Conservation (phyloP, 2,113 vertebrate genomes). For the Barbus barbus region DNA sequence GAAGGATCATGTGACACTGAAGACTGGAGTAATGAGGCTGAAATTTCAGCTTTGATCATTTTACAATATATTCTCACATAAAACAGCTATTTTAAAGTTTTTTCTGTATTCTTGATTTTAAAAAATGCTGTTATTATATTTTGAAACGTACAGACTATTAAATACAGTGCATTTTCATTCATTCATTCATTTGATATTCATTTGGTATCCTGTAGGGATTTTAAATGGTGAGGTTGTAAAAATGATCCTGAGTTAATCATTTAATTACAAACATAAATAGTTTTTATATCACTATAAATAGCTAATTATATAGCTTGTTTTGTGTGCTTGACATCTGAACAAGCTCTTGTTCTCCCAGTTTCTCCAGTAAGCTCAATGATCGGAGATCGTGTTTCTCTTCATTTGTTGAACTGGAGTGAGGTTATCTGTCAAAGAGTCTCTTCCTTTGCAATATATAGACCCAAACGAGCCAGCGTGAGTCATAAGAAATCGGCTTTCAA, state of each 20-base stretch:
- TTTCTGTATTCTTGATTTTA: no score
- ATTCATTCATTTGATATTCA: no score
- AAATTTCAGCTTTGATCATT: background rate
- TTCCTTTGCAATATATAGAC: background rate
- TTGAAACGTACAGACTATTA: no score
- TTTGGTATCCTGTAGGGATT: no score
- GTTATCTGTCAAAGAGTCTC: background rate
- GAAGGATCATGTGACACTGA: background rate
- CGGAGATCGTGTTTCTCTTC: background rate
- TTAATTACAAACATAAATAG: background rate
- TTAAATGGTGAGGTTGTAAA: no score
- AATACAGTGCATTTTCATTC: no score
- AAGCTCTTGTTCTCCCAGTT: background rate
- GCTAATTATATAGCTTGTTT: background rate
- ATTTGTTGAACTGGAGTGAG: background rate
- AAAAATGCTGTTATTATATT: no score
- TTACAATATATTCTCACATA: background rate
- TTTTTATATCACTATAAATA: background rate
- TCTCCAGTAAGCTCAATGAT: background rate
- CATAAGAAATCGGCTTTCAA: background rate
- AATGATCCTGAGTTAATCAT: background rate
- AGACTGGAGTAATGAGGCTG: background rate
- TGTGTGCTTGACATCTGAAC: background rate
- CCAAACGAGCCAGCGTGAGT: background rate
- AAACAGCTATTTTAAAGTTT: background rate